Base-by-base conservation (phyloP, 2,797 vertebrate species). In the Geotrypetes seraphini region DNA sequence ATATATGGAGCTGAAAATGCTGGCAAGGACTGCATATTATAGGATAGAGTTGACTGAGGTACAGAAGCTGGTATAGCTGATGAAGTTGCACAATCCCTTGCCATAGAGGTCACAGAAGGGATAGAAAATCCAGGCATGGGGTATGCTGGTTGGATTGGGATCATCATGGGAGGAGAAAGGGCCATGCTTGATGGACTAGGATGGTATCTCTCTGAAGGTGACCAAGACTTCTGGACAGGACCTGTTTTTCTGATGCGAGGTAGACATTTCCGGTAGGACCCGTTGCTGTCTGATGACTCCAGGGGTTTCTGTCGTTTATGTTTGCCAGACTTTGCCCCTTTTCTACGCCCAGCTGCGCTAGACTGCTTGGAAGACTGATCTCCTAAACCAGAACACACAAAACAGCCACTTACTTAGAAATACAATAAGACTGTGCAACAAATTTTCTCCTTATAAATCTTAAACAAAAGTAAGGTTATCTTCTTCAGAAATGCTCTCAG, bases 301-400 rank as follows among this genome's bases (percentile, higher is more conserved):
- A 67, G 79, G 11, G 63, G 65, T 53, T 85, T 94, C 40, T 79
- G 69, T 1, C 63, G 69, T 53, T 81, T 90, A 61, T 71, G 68
- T 57, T 76, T 83, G 37, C 66, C 75, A 23, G 53, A 78, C 42
- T 60, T 76, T 33, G 70, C 79, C 47, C 69, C 55, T 39, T 74
- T 82, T 56, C 68, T 84, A 49, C 56, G 63, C 10, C 53, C 61
- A 3, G 65, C 55, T 1, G 61, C 49, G 3, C 55, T 69, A 24
- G 50, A 24, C 9, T 66, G 76, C 31, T 39, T 70, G 23, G 62
- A 54, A 36, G 58, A n/a, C 7, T 53, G 54, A 39, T 79, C 61
- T 6, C 78, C 88, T 88, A 33, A 9, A 21, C 29, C 56, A 16
- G 17, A 20, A 7, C 12, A 4, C 22, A 32, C 6, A 32, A 15